Conservation (phyloP, 2,888 invertebrate species). For the Axea sp. region DNA sequence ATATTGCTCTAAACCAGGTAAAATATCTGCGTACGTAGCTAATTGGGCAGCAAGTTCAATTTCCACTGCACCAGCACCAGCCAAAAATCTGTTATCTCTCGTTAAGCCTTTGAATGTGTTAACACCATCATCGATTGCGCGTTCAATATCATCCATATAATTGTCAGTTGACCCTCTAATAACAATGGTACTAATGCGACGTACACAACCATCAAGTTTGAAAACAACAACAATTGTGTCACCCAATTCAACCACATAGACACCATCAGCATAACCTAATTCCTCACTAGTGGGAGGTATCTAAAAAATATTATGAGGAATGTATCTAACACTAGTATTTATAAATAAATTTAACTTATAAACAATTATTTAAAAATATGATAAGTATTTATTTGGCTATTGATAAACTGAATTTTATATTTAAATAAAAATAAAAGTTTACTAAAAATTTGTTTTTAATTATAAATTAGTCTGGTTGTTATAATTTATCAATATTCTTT, state of each 20-base stretch:
- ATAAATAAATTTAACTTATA: not conserved
- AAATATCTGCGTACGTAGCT: conserved; percentile 91
- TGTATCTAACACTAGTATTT: not conserved
- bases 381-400: too few relatives aligned
- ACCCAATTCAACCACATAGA: conserved; percentile 95
- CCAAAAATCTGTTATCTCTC: conserved; percentile 88
- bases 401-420: too few relatives aligned
- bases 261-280: conserved; percentile 93
- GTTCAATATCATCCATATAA: conserved; percentile 99
- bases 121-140: conserved; percentile 98
- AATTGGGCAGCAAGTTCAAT: conserved; percentile 94
- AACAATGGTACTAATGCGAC: conserved; percentile 95
- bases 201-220: conserved; percentile 89
- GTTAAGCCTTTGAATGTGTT: conserved; percentile 97
- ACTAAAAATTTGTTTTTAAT: too few relatives aligned
- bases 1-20: conserved; percentile 98
- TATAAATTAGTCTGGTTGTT: too few relatives aligned
- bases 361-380: not conserved
- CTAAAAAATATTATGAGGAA: conserved; percentile 71
- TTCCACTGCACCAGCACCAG: conserved; percentile 98
- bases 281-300: conserved; percentile 92
- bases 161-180: conserved; percentile 98
- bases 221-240: conserved; percentile 97
- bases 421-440: too few relatives aligned
- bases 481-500: too few relatives aligned